Evolutionary conservation across 2,113 vertebrate species (phyloP).

Genomic region (Megaceryle maxima): DNA sequence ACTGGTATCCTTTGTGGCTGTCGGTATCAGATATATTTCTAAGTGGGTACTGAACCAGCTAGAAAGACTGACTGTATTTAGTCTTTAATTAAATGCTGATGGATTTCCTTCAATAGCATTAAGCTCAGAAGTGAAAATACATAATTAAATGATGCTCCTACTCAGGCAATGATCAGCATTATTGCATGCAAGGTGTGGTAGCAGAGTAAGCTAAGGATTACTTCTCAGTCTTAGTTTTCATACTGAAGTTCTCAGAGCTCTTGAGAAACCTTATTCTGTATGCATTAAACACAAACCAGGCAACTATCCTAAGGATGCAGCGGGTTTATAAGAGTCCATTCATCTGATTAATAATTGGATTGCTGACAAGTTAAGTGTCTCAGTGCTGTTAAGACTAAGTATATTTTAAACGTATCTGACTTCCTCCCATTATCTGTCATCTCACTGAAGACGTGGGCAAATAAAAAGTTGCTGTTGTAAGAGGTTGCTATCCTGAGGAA

Average conservation of each 20-base stretch:
- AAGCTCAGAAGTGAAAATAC: constrained; percentile 39
- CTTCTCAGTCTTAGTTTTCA: constrained; percentile 20
- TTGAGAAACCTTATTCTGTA: constrained; percentile 46
- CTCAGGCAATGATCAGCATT: neutral
- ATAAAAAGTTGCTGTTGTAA: constrained; percentile 55
- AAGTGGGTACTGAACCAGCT: constrained; percentile 29
- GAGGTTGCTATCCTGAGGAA: neutral
- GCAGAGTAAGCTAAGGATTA: constrained; percentile 33
- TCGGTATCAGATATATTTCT: constrained; percentile 21
- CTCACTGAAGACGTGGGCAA: constrained; percentile 67
- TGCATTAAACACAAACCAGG: constrained; percentile 71
- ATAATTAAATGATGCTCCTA: constrained; percentile 45
- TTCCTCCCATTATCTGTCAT: constrained; percentile 74
- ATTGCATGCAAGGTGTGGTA: constrained; percentile 39
- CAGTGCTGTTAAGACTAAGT: constrained; percentile 73
- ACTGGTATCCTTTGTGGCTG: constrained; percentile 3
- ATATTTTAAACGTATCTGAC: constrained; percentile 74
- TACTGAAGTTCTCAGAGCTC: neutral
- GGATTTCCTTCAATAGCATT: constrained; percentile 33
- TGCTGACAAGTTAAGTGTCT: constrained; percentile 79
- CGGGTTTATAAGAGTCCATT: constrained; percentile 77
- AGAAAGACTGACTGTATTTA: constrained; percentile 39
- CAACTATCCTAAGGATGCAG: constrained; percentile 66
- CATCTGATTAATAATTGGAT: constrained; percentile 79
- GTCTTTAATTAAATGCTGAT: constrained; percentile 63